A percentile compares a stretch with the other conserved stretches of the same genome.
phyloP scores from a whole-genome alignment of 2,113 vertebrate species.

The Rynchops niger region DNA sequence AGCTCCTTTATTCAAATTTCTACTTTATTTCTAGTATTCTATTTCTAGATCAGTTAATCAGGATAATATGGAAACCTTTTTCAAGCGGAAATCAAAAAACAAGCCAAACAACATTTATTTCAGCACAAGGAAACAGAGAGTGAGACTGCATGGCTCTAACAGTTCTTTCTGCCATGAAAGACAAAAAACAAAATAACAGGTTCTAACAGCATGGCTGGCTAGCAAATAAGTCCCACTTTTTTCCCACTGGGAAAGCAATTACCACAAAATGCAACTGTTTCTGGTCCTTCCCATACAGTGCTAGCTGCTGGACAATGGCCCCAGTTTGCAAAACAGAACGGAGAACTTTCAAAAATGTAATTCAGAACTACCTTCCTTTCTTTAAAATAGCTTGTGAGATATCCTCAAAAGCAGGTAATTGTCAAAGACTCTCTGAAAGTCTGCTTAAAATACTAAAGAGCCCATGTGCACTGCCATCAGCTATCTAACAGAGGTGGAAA shows the following conservation, averaged over 20 bases:
- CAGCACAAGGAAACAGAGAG: not conserved
- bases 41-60: not conserved
- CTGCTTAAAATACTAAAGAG: not conserved
- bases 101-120: not conserved
- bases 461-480: not conserved
- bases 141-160: not conserved
- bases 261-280: not conserved
- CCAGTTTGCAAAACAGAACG: not conserved
- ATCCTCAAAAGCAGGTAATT: not conserved
- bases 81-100: not conserved
- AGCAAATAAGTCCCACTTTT: not conserved
- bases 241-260: not conserved
- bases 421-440: not conserved
- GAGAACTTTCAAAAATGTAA: not conserved
- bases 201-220: not conserved
- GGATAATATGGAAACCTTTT: not conserved
- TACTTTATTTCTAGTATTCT: not conserved
- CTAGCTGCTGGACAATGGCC: accelerated
- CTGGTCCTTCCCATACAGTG: not conserved
- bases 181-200: not conserved
- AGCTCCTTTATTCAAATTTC: not conserved
- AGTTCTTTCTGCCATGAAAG: not conserved
- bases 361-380: not conserved
- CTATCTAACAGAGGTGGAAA: not conserved
- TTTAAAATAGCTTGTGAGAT: not conserved